These are phyloP conservation scores for Sogatella furcifera DNA, from an alignment of 1,140 invertebrate species.

Conservation along the genomic window DNA sequence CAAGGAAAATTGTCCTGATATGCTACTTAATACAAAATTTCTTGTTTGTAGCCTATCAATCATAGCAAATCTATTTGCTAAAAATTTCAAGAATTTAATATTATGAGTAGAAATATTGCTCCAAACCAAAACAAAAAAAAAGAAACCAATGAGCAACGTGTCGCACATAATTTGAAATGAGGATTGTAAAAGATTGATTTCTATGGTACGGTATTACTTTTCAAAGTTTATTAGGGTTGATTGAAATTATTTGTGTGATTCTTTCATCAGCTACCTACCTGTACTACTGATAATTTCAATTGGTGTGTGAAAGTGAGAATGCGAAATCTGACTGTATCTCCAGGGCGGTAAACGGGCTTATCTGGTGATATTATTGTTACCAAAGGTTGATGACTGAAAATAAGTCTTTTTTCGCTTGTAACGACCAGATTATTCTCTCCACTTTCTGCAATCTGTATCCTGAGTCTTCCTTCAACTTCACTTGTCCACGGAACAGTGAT, in stretches of 20 bases:
- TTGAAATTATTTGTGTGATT: too few species aligned
- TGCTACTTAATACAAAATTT: too few species aligned
- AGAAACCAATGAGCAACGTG: too few species aligned
- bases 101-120: too few species aligned
- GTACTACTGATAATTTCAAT: neutral
- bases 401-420: neutral
- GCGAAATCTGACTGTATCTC: slow-evolving; percentile 9
- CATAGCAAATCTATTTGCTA: too few species aligned
- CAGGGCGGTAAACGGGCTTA: slow-evolving; percentile 10
- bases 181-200: too few species aligned
- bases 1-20: too few species aligned
- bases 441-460: neutral
- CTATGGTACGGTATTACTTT: neutral
- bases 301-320: slow-evolving; percentile 1
- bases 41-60: too few species aligned
- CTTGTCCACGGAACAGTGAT: neutral
- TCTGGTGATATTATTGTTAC: slow-evolving; percentile 7
- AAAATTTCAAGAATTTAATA: too few species aligned
- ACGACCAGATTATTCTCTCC: neutral
- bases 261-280: slow-evolving; percentile 1
- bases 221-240: too few species aligned
- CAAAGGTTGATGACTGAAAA: neutral
- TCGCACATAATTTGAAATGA: too few species aligned
- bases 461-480: neutral
- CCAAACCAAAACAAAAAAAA: too few species aligned